Evolutionary conservation across 2,888 invertebrate genomes (phyloP).

Genomic region (Clunio marinus): DNA sequence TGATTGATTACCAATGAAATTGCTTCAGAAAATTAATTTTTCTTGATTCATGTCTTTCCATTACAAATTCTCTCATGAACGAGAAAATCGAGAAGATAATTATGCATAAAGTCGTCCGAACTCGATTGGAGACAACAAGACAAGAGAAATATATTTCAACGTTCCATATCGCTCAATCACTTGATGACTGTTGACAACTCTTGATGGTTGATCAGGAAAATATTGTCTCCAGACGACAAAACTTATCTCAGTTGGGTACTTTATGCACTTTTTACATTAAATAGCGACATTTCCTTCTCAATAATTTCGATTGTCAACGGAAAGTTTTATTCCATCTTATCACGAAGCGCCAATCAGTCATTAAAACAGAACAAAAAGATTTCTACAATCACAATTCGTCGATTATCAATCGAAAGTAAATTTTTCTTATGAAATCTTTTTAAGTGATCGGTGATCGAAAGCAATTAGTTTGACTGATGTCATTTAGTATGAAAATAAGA

Average conservation of each 20-base stretch:
- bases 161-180: background rate
- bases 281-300: background rate
- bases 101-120: background rate
- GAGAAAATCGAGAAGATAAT: background rate
- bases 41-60: background rate
- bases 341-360: conserved; percentile 24
- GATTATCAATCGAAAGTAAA: conserved; percentile 27
- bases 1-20: too few species aligned
- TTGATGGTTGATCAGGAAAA: background rate
- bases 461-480: conserved; percentile 23
- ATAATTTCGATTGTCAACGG: too few species aligned
- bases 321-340: background rate
- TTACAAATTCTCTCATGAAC: background rate
- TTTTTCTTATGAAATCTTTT: too few species aligned
- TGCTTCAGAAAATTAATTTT: too few species aligned
- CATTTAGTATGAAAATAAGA: background rate
- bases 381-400: background rate
- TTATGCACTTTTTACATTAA: conserved; percentile 4
- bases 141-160: background rate
- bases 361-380: background rate
- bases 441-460: background rate
- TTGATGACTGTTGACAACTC: background rate
- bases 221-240: background rate
- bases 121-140: background rate
- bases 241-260: background rate